phyloP scores from a whole-genome alignment of 2,113 vertebrate genomes.

The Pelobates fuscus region DNA sequence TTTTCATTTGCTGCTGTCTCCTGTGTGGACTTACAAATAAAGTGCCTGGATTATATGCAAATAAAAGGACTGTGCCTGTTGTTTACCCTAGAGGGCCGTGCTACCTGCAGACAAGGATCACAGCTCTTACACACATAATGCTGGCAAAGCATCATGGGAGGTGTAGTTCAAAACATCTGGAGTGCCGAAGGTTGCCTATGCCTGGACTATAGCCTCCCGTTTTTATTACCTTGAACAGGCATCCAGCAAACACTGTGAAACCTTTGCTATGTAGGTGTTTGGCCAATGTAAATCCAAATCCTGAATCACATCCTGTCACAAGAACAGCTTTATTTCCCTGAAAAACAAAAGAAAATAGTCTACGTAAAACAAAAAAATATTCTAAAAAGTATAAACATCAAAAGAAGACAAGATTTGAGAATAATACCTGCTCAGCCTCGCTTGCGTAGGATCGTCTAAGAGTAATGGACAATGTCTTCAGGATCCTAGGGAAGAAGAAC shows the following conservation, averaged over 20 bases:
- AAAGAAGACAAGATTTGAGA: not conserved
- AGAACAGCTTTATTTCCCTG: constrained; percentile 69
- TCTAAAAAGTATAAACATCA: not conserved
- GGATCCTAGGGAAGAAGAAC: constrained; percentile 53
- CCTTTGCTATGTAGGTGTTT: constrained; percentile 72
- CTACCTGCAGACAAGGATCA: too few species aligned
- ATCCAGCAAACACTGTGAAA: constrained; percentile 75
- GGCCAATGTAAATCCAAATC: constrained; percentile 75
- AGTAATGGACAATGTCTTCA: constrained; percentile 52
- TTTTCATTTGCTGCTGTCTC: too few species aligned
- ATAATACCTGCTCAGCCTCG: constrained; percentile 67
- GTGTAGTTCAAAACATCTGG: too few species aligned
- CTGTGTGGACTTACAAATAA: too few species aligned
- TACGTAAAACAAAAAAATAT: constrained; percentile 53
- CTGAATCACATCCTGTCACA: constrained; percentile 76
- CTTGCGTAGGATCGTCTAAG: constrained; percentile 58
- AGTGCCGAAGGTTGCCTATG: too few species aligned
- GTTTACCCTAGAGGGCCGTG: too few species aligned
- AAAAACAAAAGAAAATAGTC: constrained; percentile 24
- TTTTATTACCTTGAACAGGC: constrained; percentile 72
- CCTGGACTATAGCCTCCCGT: not conserved
- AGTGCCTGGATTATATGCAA: too few species aligned
- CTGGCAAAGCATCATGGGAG: too few species aligned
- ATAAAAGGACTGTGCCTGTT: too few species aligned
- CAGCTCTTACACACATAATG: too few species aligned